Base-by-base conservation (phyloP, 1,140 invertebrate genomes). In the Anoplolepis gracilipes region DNA sequence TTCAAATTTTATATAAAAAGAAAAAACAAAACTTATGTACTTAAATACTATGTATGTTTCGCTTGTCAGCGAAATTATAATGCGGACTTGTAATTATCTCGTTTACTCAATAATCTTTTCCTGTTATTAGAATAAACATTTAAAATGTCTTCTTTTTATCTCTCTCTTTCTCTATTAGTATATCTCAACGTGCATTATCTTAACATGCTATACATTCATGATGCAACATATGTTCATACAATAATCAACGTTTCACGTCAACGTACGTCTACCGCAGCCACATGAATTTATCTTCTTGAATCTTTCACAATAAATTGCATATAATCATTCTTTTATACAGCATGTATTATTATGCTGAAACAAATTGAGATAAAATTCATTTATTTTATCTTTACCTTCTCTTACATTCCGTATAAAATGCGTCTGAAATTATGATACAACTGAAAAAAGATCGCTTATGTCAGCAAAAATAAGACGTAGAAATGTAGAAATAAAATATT, bases 171-270 rank as follows among this genome's bases (percentile, higher is more conserved):
- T 39, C 8, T 33, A 13, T 25, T 4, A 73, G 11, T 73, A 55
- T 72, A 72, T 72, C 46, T 72, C 30, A n/a, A 19, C 3, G 6
- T n/a, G n/a, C n/a, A 30, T 53, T 73, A 73, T 73, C 70, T 73
- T 55, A 55, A 72, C 19, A 46, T 46, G 42, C 13, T 46, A 46
- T 46, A 46, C 13, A 46, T 46, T 46, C 13, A 16, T 46, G 13
- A 46, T 46, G 13, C 42, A 39, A 2, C 4, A 70, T 16, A 33
- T 55, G 22, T 55, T 73, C 70, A 33, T 1, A 70, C 28, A 33
- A 2, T 36, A 36, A 55, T 53, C 10, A 19, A 39, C 1, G 28
- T 25, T 70, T 11, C 10, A 42, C 3, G 67, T 10, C 16, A 46
- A n/a, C 5, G 33, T 8, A 70, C 11, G 28, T 73, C 49, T 28